These are phyloP conservation scores for Odocoileus hemionus DNA, from an alignment of 2,113 vertebrate species.

Conservation along the genomic window DNA sequence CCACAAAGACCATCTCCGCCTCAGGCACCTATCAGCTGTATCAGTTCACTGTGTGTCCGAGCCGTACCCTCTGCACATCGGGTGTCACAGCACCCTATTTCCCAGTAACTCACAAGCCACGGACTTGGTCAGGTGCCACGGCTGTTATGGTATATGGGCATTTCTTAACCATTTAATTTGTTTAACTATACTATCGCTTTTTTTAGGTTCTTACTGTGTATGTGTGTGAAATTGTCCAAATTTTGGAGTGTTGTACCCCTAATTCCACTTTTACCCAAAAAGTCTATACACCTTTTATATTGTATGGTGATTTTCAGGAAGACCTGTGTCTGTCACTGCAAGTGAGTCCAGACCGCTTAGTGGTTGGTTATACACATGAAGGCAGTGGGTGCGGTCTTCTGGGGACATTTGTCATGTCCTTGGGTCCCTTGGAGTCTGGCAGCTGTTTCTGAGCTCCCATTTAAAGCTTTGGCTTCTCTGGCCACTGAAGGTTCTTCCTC, in stretches of 20 bases:
- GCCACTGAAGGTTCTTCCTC: too few species aligned
- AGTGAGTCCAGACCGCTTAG: too few species aligned
- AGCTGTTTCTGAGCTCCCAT: neutral
- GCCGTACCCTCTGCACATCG: neutral
- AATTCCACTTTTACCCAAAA: neutral
- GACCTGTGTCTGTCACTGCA: neutral
- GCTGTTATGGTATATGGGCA: rapidly evolving
- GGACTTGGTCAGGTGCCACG: neutral
- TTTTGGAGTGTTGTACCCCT: neutral
- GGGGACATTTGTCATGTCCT: neutral
- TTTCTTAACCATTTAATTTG: neutral
- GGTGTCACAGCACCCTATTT: neutral
- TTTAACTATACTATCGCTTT: rapidly evolving
- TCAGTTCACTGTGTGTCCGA: neutral
- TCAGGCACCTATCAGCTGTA: rapidly evolving
- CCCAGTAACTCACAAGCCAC: neutral
- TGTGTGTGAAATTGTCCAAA: neutral
- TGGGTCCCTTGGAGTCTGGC: neutral
- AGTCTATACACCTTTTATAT: neutral
- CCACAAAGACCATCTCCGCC: rapidly evolving
- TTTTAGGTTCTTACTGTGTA: neutral
- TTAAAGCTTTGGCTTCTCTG: neutral
- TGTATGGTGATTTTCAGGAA: neutral
- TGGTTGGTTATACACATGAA: rapidly evolving
- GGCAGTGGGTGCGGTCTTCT: neutral